Conservation (phyloP, 1,140 invertebrate genomes). For the Eriocheir sinensis region DNA sequence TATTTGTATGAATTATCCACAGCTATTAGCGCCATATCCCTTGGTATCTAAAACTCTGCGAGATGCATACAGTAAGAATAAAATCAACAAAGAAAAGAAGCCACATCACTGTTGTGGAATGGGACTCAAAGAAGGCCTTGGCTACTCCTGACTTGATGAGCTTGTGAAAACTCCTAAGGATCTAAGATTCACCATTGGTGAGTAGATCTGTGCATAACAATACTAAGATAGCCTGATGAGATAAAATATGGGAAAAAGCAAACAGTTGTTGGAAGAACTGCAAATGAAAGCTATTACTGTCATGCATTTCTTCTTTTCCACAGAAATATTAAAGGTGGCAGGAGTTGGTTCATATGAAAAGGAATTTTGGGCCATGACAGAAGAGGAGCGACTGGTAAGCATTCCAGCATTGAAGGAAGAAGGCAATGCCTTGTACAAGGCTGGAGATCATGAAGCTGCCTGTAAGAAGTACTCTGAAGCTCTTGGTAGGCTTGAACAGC, state of each 20-base stretch:
- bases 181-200: conserved; percentile 94
- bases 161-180: conserved; percentile 91
- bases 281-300: background rate
- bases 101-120: conserved; percentile 91
- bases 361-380: conserved; percentile 95
- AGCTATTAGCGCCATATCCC: conserved; percentile 94
- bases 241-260: background rate
- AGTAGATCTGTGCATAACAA: conserved; percentile 48
- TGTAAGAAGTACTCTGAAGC: conserved; percentile 92
- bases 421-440: conserved; percentile 92
- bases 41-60: conserved; percentile 95
- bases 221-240: background rate
- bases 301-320: conserved; percentile 79
- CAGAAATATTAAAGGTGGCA: conserved; percentile 91
- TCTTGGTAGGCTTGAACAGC: conserved; percentile 93
- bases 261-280: no score
- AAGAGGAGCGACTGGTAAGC: conserved; percentile 89
- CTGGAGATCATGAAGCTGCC: conserved; percentile 89
- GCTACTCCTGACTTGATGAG: conserved; percentile 93
- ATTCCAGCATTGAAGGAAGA: conserved; percentile 90
- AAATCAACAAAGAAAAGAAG: conserved; percentile 85
- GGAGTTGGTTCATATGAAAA: conserved; percentile 93
- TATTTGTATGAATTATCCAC: conserved; percentile 80
- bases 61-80: conserved; percentile 84
- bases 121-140: conserved; percentile 91